Percentiles rank a stretch among this genome's conserved stretches.
phyloP scores from a whole-genome alignment of 1,140 invertebrate genomes.

The Brachionus sp. region DNA sequence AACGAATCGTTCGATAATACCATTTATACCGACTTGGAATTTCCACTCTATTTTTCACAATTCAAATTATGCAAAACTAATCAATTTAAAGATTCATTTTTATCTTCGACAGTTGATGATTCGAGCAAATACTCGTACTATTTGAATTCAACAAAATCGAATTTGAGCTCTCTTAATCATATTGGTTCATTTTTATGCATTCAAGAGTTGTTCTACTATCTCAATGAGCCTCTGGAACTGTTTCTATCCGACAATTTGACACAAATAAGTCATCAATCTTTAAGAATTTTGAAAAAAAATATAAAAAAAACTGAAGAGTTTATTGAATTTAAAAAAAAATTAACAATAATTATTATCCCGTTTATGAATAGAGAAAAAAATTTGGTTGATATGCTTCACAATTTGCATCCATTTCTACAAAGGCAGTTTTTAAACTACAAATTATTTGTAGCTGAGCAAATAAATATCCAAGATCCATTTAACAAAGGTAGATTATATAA shows the following conservation, averaged over 20 bases:
- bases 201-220: background rate
- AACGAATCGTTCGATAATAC: background rate
- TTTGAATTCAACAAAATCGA: background rate
- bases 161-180: background rate
- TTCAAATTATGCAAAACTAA: background rate
- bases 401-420: constrained; percentile 83
- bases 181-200: background rate
- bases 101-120: background rate
- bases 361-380: constrained; percentile 78
- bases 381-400: constrained; percentile 72
- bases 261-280: background rate
- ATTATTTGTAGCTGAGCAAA: constrained; percentile 84
- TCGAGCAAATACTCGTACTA: background rate
- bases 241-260: background rate
- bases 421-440: constrained; percentile 79
- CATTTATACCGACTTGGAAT: background rate
- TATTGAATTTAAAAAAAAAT: background rate
- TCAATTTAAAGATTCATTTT: background rate
- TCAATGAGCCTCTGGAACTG: background rate
- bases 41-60: background rate
- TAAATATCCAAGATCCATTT: background rate
- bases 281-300: background rate
- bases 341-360: constrained; percentile 70
- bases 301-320: background rate
- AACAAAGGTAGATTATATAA: constrained; percentile 41